Evolutionary conservation across 2,113 vertebrate genomes (phyloP), one percentile per base, ranked within the genome.

Genomic region (Isurus oxyrinchus): DNA sequence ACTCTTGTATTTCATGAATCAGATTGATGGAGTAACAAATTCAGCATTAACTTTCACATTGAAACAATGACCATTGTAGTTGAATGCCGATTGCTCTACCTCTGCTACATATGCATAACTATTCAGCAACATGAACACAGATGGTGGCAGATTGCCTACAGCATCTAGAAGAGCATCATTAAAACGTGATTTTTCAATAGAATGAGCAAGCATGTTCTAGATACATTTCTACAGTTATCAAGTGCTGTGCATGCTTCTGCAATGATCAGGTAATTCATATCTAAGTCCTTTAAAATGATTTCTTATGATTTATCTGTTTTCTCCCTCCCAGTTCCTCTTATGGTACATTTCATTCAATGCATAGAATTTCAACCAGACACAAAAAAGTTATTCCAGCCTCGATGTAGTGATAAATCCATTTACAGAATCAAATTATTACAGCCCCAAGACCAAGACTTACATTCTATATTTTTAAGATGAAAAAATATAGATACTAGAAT

Each of bases 121-220:
- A 69, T 69, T 67, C 94, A 31, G 66, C n/a, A 67, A 94, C 66
- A 27, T 95, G 25, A 25, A 72, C 63, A 49, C 63, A 95, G 63
- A 95, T 95, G 94, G 66, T 49, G 94, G 66, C 63, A 95, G 63
- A 95, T 95, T 95, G 94, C 94, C 94, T 76, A 55, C 67, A 55
- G 67, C 94, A 95, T 55, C 66, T 16, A 69, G 67, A 76, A 76
- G 67, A 72, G 35, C 40, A 72, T 44, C 94, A 72, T 95, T 27
- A 67, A 69, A 55, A 49, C 76, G 67, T 76, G 49, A 67, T 53
- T 72, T 67, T 55, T 14, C 67, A 72, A 72, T 76, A 72, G 27
- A 95, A 95, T 95, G 25, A 72, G 23, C 53, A 55, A 95, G 76
- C 44, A 72, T 44, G 27, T 72, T 72, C 25, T 35, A 95, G 94